Conservation (phyloP, 2,797 vertebrate species). For the Balearica regulorum region DNA sequence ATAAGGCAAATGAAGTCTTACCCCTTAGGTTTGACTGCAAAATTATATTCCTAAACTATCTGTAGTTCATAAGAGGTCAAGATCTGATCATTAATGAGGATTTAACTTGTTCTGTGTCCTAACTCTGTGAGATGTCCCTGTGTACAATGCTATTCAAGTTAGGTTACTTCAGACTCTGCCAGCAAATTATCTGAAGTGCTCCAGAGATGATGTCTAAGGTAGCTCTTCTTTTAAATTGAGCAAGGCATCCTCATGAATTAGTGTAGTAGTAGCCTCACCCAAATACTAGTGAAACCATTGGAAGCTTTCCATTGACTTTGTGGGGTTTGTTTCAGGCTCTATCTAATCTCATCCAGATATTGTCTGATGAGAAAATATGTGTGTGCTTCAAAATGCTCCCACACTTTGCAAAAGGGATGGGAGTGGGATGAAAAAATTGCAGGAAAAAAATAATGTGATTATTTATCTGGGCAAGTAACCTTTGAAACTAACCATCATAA, state of each 20-base stretch:
- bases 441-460: background rate
- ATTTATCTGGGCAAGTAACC: background rate
- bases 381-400: background rate
- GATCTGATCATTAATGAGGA: background rate
- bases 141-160: background rate
- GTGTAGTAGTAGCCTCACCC: background rate
- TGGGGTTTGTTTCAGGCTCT: background rate
- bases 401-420: background rate
- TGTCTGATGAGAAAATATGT: background rate
- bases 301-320: background rate
- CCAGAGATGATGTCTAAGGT: background rate
- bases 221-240: background rate
- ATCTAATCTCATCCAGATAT: background rate
- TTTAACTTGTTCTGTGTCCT: background rate
- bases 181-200: background rate
- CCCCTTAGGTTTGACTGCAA: background rate
- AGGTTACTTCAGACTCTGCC: background rate
- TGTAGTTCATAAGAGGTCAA: slow-evolving; percentile 9
- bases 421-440: background rate
- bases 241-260: background rate
- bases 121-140: background rate
- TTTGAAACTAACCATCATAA: background rate
- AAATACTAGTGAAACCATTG: slow-evolving; percentile 7
- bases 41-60: slow-evolving; percentile 15
- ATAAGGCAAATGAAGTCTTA: background rate